Evolutionary conservation across 2,113 vertebrate species (phyloP).

Genomic region (Hippocampus abdominalis): DNA sequence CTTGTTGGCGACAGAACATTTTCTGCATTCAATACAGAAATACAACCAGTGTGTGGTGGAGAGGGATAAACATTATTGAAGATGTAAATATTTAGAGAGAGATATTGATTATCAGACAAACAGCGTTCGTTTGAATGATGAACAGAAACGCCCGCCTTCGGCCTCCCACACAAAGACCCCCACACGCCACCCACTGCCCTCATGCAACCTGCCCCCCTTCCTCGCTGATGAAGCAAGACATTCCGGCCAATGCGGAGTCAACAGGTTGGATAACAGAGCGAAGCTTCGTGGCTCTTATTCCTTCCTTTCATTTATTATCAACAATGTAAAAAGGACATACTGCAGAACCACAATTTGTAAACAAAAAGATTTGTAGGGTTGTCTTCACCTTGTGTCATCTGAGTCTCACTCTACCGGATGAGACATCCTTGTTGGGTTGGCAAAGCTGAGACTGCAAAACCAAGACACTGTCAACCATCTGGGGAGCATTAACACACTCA

Average conservation of each 20-base stretch:
- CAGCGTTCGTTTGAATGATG: slow-evolving; percentile 61
- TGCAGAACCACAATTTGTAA: neutral
- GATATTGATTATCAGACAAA: slow-evolving; percentile 74
- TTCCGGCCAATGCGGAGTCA: slow-evolving; percentile 31
- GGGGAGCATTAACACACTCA: neutral
- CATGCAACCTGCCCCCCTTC: slow-evolving; percentile 29
- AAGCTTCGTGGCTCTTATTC: slow-evolving; percentile 6
- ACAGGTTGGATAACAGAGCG: slow-evolving; percentile 19
- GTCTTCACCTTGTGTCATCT: too few species aligned
- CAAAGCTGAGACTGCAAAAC: neutral
- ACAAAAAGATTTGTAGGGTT: neutral
- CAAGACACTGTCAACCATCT: neutral
- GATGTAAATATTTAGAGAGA: slow-evolving; percentile 93
- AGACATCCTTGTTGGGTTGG: neutral
- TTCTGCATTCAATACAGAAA: neutral
- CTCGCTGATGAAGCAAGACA: slow-evolving; percentile 35
- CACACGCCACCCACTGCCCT: slow-evolving; percentile 28
- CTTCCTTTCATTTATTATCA: slow-evolving; percentile 1
- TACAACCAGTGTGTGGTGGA: slow-evolving; percentile 15
- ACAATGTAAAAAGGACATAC: neutral
- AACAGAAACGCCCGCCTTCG: slow-evolving; percentile 43
- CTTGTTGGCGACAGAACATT: neutral
- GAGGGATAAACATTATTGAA: slow-evolving; percentile 86
- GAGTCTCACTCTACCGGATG: neutral
- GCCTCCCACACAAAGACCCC: slow-evolving; percentile 41